Percentiles rank a stretch among this genome's conserved stretches.
These are phyloP conservation scores for Beroe ovata DNA, from an alignment of 37 sponge, comb jelly and placozoan genomes.

Conservation along the genomic window DNA sequence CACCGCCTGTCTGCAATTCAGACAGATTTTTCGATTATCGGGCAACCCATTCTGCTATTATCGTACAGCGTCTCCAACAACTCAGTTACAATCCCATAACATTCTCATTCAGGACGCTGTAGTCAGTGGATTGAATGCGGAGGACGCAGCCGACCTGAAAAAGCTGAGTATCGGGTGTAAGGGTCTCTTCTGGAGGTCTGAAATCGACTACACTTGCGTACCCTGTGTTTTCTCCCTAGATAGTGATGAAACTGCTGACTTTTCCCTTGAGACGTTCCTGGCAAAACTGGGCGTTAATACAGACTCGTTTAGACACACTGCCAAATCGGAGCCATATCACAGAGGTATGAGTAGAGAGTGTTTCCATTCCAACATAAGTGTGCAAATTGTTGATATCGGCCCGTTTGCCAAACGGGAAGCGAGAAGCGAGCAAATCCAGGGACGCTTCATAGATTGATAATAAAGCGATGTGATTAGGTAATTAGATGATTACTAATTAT, in stretches of 20 bases:
- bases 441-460: no score
- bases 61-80: no score
- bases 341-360: background rate
- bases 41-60: no score
- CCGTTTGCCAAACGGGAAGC: no score
- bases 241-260: background rate
- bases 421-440: no score
- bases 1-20: no score
- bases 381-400: no score
- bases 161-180: conserved; percentile 32
- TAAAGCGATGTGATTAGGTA: no score
- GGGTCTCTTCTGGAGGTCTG: conserved; percentile 60
- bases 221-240: conserved; percentile 26
- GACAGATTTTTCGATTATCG: no score
- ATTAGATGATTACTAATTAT: no score
- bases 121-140: background rate
- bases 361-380: background rate
- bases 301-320: background rate
- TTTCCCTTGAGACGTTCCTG: conserved; percentile 26
- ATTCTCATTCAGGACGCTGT: background rate
- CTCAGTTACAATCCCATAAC: no score
- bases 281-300: background rate
- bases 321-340: background rate
- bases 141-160: background rate
- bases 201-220: conserved; percentile 59